Evolutionary conservation across 2,888 invertebrate species (phyloP).

Genomic region (Margaritifera margaritifera): DNA sequence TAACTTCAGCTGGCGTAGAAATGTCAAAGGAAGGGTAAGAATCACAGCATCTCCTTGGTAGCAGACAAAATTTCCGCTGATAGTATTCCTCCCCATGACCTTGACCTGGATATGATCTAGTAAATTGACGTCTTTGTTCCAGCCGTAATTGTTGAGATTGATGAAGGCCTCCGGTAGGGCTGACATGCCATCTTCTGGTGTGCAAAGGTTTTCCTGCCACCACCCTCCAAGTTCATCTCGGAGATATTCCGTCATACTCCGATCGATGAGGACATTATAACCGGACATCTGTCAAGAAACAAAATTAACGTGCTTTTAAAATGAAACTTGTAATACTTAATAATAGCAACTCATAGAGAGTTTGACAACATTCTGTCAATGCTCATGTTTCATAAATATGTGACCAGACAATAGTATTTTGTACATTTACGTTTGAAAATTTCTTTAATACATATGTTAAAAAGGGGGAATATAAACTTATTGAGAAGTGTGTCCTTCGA

Average conservation of each 20-base stretch:
- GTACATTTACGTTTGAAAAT: too few relatives aligned
- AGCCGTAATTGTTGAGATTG: neutral
- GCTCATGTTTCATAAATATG: too few relatives aligned
- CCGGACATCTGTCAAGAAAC: neutral
- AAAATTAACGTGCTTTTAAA: too few relatives aligned
- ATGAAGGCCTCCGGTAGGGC: constrained; percentile 13
- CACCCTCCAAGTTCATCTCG: constrained; percentile 21
- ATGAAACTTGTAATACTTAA: too few relatives aligned
- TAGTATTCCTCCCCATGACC: constrained; percentile 15
- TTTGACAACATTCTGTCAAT: too few relatives aligned
- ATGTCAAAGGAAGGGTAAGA: constrained; percentile 25
- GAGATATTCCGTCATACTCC: constrained; percentile 16
- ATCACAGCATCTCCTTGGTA: constrained; percentile 31
- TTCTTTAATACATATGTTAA: too few relatives aligned
- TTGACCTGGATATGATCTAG: constrained; percentile 12
- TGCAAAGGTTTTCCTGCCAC: constrained; percentile 20
- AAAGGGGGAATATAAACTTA: too few relatives aligned
- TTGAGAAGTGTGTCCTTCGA: too few relatives aligned
- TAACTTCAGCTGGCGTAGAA: constrained; percentile 30
- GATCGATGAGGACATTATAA: constrained; percentile 9
- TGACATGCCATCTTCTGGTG: constrained; percentile 23
- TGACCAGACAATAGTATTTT: too few relatives aligned
- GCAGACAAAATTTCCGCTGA: constrained; percentile 4
- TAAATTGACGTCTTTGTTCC: constrained; percentile 15
- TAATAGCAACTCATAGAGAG: too few relatives aligned